Conservation (phyloP, 2,888 invertebrate species). For the Drosophila putrida region DNA sequence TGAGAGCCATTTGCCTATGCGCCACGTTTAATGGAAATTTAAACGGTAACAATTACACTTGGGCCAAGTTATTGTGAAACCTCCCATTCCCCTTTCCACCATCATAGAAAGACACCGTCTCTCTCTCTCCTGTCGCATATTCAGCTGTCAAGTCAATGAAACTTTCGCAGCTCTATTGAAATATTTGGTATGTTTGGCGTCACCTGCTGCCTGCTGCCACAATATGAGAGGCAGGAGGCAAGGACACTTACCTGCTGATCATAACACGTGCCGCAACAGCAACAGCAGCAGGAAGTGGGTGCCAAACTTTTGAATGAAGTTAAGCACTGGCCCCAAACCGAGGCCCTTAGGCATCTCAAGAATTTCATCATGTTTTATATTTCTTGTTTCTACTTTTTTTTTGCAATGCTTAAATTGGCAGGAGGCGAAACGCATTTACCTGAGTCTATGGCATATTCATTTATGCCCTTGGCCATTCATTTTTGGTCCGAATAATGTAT, state of each 20-base stretch:
- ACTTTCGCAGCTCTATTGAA: constrained; percentile 71
- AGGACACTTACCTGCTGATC: constrained; percentile 20
- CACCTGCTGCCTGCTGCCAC: constrained; percentile 58
- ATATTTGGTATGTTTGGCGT: constrained; percentile 47
- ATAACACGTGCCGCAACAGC: constrained; percentile 50
- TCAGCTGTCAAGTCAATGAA: constrained; percentile 73
- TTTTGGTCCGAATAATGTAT: constrained; percentile 48
- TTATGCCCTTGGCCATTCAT: constrained; percentile 44
- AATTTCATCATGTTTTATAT: constrained; percentile 60
- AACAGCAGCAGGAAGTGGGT: constrained; percentile 30
- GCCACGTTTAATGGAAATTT: constrained; percentile 76
- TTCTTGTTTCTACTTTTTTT: constrained; percentile 7
- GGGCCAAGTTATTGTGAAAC: constrained; percentile 54
- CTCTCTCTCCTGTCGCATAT: not conserved
- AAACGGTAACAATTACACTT: constrained; percentile 79
- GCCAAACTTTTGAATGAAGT: constrained; percentile 49
- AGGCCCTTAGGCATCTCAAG: constrained; percentile 54
- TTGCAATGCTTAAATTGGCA: constrained; percentile 12
- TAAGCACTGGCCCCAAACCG: constrained; percentile 28
- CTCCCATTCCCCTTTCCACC: not conserved
- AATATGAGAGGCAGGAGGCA: not conserved
- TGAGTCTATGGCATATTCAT: constrained; percentile 50
- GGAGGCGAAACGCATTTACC: constrained; percentile 25
- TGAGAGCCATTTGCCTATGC: constrained; percentile 60
- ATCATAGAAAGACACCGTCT: not conserved